These are phyloP conservation scores for Lagorchestes hirsutus DNA, from an alignment of 2,797 vertebrate genomes.

Conservation along the genomic window DNA sequence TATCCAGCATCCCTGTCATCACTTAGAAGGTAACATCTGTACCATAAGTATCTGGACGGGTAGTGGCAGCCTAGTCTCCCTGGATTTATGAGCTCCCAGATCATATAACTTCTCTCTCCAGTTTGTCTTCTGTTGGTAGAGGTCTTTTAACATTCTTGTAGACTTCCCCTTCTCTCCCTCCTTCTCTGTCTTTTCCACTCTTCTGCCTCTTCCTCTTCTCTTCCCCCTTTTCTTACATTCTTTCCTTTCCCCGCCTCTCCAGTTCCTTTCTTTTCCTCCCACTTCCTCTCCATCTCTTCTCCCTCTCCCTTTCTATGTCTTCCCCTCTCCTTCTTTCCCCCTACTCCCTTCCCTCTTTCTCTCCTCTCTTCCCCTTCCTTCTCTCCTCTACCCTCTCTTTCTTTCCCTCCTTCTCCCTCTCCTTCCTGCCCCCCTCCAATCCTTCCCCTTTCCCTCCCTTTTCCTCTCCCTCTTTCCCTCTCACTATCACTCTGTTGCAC, in stretches of 20 bases:
- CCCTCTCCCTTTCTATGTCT: too few species aligned
- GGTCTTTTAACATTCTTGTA: neutral
- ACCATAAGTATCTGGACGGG: neutral
- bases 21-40: neutral
- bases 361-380: too few species aligned
- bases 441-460: too few species aligned
- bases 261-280: neutral
- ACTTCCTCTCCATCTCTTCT: neutral
- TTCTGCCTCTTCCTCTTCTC: neutral
- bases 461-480: neutral
- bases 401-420: too few species aligned
- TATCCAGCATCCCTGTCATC: neutral
- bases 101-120: neutral
- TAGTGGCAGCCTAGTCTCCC: neutral
- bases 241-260: neutral
- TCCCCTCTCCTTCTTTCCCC: too few species aligned
- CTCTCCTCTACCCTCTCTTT: too few species aligned
- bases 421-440: neutral
- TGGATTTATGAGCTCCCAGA: neutral
- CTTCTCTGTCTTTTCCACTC: neutral
- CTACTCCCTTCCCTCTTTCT: too few species aligned
- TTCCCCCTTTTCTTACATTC: accelerated
- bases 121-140: neutral
- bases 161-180: neutral
- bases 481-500: neutral